phyloP scores from a whole-genome alignment of 2,113 vertebrate species.

The Plotosus lineatus region DNA sequence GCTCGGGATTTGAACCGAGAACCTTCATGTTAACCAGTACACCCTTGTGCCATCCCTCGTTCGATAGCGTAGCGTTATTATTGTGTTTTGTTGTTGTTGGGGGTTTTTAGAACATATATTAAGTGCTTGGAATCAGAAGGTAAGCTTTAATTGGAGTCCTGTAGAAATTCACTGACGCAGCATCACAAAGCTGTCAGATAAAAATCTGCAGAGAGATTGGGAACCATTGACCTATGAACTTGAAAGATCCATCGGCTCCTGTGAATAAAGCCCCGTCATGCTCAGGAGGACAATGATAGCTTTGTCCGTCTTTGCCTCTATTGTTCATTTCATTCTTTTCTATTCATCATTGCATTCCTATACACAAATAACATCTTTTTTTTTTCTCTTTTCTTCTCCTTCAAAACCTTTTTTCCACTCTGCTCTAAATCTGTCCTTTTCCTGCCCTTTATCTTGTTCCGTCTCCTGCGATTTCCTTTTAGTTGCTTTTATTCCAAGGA shows the following conservation, averaged over 20 bases:
- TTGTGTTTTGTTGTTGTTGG: neutral
- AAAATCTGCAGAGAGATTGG: conserved; percentile 15
- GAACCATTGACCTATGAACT: conserved; percentile 14
- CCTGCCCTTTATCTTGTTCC: neutral
- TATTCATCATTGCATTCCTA: neutral
- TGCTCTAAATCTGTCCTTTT: conserved; percentile 11
- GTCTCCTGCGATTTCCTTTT: neutral
- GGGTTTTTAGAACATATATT: no score
- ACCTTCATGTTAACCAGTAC: no score
- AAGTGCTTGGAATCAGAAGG: neutral
- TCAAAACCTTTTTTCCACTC: neutral
- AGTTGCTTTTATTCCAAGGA: conserved; percentile 34
- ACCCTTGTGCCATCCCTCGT: no score
- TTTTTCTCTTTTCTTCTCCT: neutral
- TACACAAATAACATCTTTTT: neutral
- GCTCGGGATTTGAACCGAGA: no score
- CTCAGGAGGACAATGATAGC: conserved; percentile 21
- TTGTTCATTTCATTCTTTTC: neutral
- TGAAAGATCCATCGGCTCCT: neutral
- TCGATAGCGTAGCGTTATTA: neutral
- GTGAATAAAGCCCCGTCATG: conserved; percentile 31
- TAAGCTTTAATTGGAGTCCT: neutral
- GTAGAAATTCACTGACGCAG: conserved; percentile 14
- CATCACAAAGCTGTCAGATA: conserved; percentile 5
- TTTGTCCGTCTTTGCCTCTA: neutral